Conservation (phyloP, 2,797 vertebrate species). For the Dromococcyx pavoninus region DNA sequence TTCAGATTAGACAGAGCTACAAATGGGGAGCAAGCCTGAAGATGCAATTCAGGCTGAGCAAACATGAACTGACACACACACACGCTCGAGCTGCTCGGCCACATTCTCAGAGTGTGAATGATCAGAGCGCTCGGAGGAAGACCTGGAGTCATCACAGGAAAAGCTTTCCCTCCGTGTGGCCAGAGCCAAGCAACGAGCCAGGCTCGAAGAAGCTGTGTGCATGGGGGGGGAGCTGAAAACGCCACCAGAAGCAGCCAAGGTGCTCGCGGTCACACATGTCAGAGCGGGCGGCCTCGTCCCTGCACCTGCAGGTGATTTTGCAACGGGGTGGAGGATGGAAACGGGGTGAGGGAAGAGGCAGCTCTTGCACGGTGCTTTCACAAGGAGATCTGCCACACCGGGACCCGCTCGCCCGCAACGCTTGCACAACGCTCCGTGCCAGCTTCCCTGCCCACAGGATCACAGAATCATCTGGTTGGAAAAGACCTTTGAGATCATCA, state of each 20-base stretch:
- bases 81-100: neutral
- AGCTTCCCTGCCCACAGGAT: neutral
- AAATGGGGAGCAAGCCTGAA: neutral
- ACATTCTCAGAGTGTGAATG: neutral
- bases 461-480: too few relatives aligned
- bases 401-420: neutral
- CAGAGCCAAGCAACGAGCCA: accelerated
- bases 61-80: neutral
- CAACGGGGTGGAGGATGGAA: neutral
- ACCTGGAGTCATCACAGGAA: neutral
- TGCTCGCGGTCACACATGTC: accelerated
- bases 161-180: accelerated
- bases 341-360: neutral
- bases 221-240: accelerated
- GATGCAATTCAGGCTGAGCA: neutral
- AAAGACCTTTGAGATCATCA: too few relatives aligned
- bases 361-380: neutral
- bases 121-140: accelerated
- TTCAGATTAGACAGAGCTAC: neutral
- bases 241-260: neutral
- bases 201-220: accelerated
- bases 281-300: neutral
- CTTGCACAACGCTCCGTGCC: neutral
- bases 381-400: neutral
- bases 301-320: neutral